These are phyloP conservation scores for human (Homo sapiens) DNA, from an alignment of 2,113 vertebrate species.

Conservation along the genomic window DNA sequence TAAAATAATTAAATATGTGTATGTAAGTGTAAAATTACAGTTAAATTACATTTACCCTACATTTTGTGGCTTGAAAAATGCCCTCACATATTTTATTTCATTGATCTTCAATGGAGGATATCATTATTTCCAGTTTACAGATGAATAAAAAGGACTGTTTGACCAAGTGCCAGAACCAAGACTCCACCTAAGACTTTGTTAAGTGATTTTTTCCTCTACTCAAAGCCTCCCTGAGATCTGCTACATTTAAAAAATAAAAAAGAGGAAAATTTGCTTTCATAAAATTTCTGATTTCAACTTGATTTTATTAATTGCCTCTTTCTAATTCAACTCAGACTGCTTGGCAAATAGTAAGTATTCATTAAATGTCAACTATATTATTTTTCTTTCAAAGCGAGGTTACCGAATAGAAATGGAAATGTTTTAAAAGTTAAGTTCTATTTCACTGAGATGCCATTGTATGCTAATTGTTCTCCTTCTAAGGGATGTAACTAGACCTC, in stretches of 20 bases:
- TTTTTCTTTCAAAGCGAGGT: constrained; percentile 33
- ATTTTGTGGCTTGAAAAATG: neutral
- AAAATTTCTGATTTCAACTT: constrained; percentile 7
- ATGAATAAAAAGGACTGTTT: neutral
- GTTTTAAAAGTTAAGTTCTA: neutral
- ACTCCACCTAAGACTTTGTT: neutral
- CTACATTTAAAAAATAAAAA: neutral
- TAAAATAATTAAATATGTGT: neutral
- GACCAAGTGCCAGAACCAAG: neutral
- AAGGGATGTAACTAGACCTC: neutral
- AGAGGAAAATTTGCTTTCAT: neutral
- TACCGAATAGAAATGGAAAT: neutral
- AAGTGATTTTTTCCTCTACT: neutral
- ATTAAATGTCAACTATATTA: constrained; percentile 28
- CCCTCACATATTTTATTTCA: neutral
- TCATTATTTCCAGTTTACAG: neutral
- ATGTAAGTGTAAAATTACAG: neutral
- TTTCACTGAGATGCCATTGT: neutral
- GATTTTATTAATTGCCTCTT: constrained; percentile 16
- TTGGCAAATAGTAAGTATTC: neutral
- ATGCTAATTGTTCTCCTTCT: neutral
- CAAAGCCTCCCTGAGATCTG: neutral
- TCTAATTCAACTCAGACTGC: neutral
- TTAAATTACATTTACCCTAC: neutral
- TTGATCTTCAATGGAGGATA: neutral